Evolutionary conservation across 2,888 invertebrate genomes (phyloP).

Genomic region (Rhingia campestris): DNA sequence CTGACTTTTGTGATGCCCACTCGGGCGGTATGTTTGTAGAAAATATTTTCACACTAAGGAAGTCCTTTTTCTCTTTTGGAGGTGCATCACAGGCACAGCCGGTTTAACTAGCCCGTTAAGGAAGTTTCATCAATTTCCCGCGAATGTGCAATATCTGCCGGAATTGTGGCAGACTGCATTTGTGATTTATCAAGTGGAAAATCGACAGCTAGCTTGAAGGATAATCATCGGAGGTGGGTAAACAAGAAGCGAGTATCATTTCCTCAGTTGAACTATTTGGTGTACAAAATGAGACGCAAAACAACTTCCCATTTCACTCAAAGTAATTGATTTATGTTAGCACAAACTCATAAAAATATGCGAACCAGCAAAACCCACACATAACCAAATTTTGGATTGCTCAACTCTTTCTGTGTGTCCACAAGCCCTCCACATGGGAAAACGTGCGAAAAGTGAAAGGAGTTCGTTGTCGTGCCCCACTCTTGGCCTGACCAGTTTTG

Average conservation of each 20-base stretch:
- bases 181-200: neutral
- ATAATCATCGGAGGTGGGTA: too few species aligned
- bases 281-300: too few species aligned
- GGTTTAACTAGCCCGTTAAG: constrained; percentile 5
- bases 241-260: too few species aligned
- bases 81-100: neutral
- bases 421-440: constrained; percentile 24
- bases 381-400: too few species aligned
- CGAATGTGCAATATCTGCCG: constrained; percentile 25
- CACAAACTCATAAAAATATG: too few species aligned
- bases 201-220: neutral
- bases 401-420: neutral
- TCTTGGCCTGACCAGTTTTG: constrained; percentile 55
- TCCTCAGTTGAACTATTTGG: too few species aligned
- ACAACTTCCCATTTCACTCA: too few species aligned
- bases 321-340: too few species aligned
- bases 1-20: constrained; percentile 14
- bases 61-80: neutral
- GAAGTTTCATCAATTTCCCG: neutral
- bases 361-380: too few species aligned
- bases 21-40: neutral
- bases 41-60: neutral
- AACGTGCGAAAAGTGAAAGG: constrained; percentile 72
- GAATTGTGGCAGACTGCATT: neutral
- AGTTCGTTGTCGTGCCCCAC: constrained; percentile 36